A percentile compares a stretch with the other conserved stretches of the same genome.
Conservation (phyloP, 2,113 vertebrate genomes). For the Lonchura striata region DNA sequence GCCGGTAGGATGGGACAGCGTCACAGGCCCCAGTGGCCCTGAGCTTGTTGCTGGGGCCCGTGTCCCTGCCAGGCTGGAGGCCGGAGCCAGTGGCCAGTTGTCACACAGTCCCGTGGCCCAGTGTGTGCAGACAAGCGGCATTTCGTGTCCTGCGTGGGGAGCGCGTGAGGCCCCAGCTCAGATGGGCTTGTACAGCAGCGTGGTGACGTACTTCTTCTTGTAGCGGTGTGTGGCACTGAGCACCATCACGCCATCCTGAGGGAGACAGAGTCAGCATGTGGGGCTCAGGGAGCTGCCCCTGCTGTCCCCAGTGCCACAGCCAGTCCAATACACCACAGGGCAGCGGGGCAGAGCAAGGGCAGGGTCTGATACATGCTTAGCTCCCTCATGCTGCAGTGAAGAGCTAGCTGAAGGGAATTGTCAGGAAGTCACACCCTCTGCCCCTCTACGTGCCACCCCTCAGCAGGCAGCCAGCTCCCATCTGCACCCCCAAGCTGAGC, state of each 20-base stretch:
- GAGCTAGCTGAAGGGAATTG: not conserved
- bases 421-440: not conserved
- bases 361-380: not conserved
- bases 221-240: conserved; percentile 96
- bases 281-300: not conserved
- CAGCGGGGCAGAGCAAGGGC: not conserved
- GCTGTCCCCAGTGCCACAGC: not conserved
- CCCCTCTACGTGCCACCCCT: rapidly evolving
- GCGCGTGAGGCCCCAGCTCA: not conserved
- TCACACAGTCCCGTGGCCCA: conserved; percentile 35
- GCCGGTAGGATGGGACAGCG: conserved; percentile 40
- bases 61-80: not conserved
- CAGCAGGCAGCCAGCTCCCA: not conserved
- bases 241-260: conserved; percentile 94
- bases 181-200: conserved; percentile 80
- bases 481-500: rapidly evolving
- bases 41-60: not conserved
- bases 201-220: conserved; percentile 99
- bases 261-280: not conserved
- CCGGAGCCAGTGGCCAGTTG: conserved; percentile 35
- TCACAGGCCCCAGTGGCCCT: conserved; percentile 35
- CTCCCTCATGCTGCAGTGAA: rapidly evolving
- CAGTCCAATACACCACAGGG: not conserved
- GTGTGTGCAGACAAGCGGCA: conserved; percentile 42
- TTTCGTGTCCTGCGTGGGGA: conserved; percentile 11